Evolutionary conservation across 2,113 vertebrate genomes (phyloP).

Genomic region (mouse (Mus musculus)): DNA sequence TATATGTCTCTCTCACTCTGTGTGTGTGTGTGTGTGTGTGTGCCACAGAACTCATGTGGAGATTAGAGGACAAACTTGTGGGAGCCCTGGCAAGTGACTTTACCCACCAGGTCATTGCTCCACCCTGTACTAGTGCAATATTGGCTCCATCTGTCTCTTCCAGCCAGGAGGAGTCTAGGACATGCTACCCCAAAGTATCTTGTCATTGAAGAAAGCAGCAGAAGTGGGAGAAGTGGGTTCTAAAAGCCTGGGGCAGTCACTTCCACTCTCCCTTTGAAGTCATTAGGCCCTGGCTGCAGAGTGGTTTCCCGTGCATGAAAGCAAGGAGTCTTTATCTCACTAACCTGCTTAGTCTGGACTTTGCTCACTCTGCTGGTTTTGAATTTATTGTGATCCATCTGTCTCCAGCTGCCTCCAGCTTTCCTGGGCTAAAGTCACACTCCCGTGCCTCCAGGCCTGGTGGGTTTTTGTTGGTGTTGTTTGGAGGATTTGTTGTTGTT

Average conservation of each 20-base stretch:
- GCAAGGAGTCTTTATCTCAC: background rate
- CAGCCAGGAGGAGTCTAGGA: background rate
- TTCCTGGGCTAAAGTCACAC: background rate
- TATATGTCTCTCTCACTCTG: background rate
- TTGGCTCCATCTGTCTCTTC: background rate
- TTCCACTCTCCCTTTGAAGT: too few relatives aligned
- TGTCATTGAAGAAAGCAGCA: background rate
- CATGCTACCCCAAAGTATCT: background rate
- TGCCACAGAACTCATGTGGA: too few relatives aligned
- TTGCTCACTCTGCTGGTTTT: background rate
- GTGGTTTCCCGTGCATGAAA: background rate
- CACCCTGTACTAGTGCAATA: too few relatives aligned
- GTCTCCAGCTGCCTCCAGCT: background rate
- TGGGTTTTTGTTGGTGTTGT: background rate
- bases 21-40: background rate
- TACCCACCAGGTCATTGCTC: background rate
- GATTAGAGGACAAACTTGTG: background rate
- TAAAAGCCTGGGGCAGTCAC: background rate
- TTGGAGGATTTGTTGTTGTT: too few relatives aligned
- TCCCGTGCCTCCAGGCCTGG: background rate
- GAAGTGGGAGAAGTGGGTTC: too few relatives aligned
- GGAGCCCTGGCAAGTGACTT: too few relatives aligned
- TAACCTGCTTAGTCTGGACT: too few relatives aligned
- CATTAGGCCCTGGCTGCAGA: background rate
- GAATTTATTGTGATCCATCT: background rate